phyloP scores from a whole-genome alignment of 2,113 vertebrate genomes.

The Oenanthe melanoleuca region DNA sequence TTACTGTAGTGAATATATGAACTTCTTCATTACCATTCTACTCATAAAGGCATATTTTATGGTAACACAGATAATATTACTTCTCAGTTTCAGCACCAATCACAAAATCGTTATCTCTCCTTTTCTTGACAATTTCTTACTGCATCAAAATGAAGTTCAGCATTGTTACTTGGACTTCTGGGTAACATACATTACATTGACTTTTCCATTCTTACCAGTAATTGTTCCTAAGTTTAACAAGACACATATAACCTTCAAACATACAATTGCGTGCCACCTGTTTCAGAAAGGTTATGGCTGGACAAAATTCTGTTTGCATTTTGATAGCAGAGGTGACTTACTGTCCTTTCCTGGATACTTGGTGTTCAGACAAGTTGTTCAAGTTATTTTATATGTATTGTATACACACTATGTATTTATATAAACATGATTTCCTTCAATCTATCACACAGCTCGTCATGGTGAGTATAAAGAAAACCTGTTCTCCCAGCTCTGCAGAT shows the following conservation, averaged over 20 bases:
- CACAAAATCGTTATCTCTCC: not conserved
- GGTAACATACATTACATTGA: not conserved
- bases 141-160: not conserved
- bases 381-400: conserved; percentile 39
- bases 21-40: not conserved
- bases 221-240: not conserved
- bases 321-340: conserved; percentile 54
- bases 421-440: conserved; percentile 54
- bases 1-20: not conserved
- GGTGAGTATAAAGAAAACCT: conserved; percentile 52
- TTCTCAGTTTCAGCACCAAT: not conserved
- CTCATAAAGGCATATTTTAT: not conserved
- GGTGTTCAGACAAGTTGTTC: conserved; percentile 57
- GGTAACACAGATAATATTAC: not conserved
- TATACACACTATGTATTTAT: conserved; percentile 48
- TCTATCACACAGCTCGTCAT: conserved; percentile 14
- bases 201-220: not conserved
- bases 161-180: not conserved
- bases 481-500: conserved; percentile 54
- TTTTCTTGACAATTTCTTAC: not conserved
- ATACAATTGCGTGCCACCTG: not conserved
- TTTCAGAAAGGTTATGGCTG: conserved; percentile 10
- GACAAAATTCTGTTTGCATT: conserved; percentile 41
- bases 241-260: conserved; percentile 19
- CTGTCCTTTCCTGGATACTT: conserved; percentile 43